A percentile compares a stretch with the other conserved stretches of the same genome.
phyloP scores from a whole-genome alignment of 1,140 invertebrate species.

The Sinonovacula constricta region DNA sequence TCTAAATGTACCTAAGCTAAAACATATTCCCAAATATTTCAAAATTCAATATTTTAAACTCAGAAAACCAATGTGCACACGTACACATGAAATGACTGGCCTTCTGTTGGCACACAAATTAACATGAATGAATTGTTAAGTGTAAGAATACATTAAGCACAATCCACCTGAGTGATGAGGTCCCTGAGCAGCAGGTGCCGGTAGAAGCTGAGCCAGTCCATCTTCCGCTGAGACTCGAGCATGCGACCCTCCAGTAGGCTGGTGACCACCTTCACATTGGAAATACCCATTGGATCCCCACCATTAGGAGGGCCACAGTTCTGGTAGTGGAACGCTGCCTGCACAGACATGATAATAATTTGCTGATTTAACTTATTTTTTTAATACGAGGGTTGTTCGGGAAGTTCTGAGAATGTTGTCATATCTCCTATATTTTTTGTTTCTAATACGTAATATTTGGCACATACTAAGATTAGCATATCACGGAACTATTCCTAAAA shows the following conservation, averaged over 20 bases:
- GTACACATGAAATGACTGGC: not conserved
- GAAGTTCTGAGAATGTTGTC: no score
- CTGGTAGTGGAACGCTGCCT: slow-evolving; percentile 75
- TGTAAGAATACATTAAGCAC: no score
- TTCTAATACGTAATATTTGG: no score
- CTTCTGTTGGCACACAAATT: not conserved
- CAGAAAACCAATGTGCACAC: not conserved
- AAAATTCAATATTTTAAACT: no score
- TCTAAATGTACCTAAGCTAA: no score
- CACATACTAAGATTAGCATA: no score
- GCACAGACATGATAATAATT: slow-evolving; percentile 13
- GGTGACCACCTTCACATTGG: slow-evolving; percentile 58
- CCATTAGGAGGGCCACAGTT: slow-evolving; percentile 68
- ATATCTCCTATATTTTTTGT: no score
- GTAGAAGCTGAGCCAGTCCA: slow-evolving; percentile 68
- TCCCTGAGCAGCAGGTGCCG: slow-evolving; percentile 67
- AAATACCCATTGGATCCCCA: slow-evolving; percentile 65
- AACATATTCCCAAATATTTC: no score
- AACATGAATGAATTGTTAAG: not conserved
- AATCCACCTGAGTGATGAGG: slow-evolving; percentile 65
- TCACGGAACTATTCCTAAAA: no score
- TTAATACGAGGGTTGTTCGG: not conserved
- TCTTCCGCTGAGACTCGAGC: slow-evolving; percentile 51
- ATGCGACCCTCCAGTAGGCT: slow-evolving; percentile 63
- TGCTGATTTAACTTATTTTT: no score